Percentiles rank a stretch among this genome's conserved stretches.
Conservation (phyloP, 2,888 invertebrate species). For the Dolichopus griseipennis region DNA sequence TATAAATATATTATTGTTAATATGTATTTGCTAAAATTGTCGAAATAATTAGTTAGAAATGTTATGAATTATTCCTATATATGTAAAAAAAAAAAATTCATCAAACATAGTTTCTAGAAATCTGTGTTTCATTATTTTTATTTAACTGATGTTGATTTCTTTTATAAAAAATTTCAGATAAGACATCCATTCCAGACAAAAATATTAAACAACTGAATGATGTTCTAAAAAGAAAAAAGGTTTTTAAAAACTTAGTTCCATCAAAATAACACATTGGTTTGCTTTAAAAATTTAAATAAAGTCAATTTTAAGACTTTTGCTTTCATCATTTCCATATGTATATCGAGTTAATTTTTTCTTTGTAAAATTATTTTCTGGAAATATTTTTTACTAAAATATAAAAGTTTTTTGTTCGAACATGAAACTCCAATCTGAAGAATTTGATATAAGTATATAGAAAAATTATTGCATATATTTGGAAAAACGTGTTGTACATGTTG, state of each 20-base stretch:
- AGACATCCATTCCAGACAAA: background rate
- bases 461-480: background rate
- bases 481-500: constrained; percentile 9
- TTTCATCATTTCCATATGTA: constrained; percentile 9
- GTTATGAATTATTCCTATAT: too few species aligned
- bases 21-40: too few species aligned
- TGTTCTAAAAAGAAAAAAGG: background rate
- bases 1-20: too few species aligned
- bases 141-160: background rate
- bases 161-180: background rate
- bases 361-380: constrained; percentile 10
- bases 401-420: constrained; percentile 9
- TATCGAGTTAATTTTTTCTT: constrained; percentile 8
- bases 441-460: constrained; percentile 1
- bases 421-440: constrained; percentile 16
- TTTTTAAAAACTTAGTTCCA: background rate
- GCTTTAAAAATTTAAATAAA: background rate
- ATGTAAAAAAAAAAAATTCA: too few species aligned
- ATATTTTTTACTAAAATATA: constrained; percentile 11
- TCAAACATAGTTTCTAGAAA: background rate
- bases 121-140: background rate
- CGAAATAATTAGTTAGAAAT: too few species aligned
- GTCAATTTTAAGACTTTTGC: constrained; percentile 8
- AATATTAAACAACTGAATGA: background rate
- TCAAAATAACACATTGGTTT: constrained; percentile 5